phyloP scores from a whole-genome alignment of 2,888 invertebrate genomes.

The Hirudinaria manillensis region DNA sequence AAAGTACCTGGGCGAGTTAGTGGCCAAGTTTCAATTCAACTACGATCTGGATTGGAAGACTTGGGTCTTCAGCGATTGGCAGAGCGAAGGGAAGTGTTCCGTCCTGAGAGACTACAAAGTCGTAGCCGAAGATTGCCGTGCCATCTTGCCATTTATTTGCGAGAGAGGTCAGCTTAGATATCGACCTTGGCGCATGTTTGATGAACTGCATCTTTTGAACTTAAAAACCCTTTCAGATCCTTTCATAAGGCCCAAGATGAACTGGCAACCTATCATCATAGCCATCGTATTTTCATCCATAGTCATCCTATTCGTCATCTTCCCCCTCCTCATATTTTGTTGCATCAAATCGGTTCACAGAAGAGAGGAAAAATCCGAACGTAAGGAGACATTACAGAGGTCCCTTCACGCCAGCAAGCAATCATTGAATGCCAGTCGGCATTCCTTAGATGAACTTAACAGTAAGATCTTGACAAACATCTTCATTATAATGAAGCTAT shows the following conservation, averaged over 20 bases:
- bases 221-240: conserved; percentile 65
- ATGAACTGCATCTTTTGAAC: conserved; percentile 2
- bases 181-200: neutral
- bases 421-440: conserved; percentile 31
- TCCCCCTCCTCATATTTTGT: conserved; percentile 76
- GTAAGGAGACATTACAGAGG: conserved; percentile 66
- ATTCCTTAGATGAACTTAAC: neutral
- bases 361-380: conserved; percentile 76
- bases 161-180: conserved; percentile 60
- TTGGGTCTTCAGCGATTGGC: conserved; percentile 47
- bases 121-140: conserved; percentile 68
- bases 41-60: conserved; percentile 44
- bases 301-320: conserved; percentile 64
- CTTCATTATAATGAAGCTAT: neutral
- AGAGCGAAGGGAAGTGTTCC: conserved; percentile 37
- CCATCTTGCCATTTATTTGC: conserved; percentile 83
- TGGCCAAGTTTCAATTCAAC: conserved; percentile 45
- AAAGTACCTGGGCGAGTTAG: conserved; percentile 46
- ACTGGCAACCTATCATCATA: conserved; percentile 49
- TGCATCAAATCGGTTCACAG: conserved; percentile 84
- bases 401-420: conserved; percentile 55
- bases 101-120: conserved; percentile 39
- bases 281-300: conserved; percentile 46
- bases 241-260: conserved; percentile 60
- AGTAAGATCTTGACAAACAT: neutral